phyloP scores from a whole-genome alignment of 1,140 invertebrate genomes.

The Sycophaga agraensis region DNA sequence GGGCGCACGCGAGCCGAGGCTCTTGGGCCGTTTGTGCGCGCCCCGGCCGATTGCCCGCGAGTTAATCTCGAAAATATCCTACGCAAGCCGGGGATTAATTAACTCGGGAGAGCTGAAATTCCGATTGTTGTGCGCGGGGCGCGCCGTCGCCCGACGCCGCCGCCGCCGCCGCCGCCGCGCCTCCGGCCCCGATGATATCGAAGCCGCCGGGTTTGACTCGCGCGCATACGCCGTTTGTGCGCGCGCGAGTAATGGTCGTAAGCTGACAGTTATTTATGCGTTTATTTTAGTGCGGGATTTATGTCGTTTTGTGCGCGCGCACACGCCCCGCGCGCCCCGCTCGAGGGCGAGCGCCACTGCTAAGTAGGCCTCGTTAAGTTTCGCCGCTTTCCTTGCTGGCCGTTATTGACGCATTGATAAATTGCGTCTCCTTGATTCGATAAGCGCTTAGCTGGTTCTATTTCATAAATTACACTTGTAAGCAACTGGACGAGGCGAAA shows the following conservation, averaged over 20 bases:
- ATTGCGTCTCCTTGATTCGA: too few species aligned
- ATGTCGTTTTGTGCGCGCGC: not conserved
- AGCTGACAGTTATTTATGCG: constrained; percentile 12
- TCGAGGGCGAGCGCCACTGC: too few species aligned
- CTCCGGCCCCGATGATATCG: not conserved
- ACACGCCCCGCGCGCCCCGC: too few species aligned
- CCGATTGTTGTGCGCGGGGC: not conserved
- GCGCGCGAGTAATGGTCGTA: not conserved
- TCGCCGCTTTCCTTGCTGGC: too few species aligned
- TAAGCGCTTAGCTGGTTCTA: too few species aligned
- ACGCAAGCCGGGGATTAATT: constrained; percentile 25
- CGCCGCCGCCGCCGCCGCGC: too few species aligned
- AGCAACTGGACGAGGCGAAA: too few species aligned
- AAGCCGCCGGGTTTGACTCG: not conserved
- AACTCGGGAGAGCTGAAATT: constrained; percentile 27
- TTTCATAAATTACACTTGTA: too few species aligned
- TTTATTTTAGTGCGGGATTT: constrained; percentile 6
- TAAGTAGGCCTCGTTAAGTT: constrained; percentile 8
- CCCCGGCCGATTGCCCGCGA: not conserved
- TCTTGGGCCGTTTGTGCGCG: not conserved
- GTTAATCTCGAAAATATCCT: constrained; percentile 18
- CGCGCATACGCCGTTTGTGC: too few species aligned
- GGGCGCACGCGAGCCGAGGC: not conserved
- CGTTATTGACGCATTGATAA: not conserved
- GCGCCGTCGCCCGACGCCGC: too few species aligned